These are phyloP conservation scores for Carapus acus DNA, from an alignment of 2,797 vertebrate genomes.

Conservation along the genomic window DNA sequence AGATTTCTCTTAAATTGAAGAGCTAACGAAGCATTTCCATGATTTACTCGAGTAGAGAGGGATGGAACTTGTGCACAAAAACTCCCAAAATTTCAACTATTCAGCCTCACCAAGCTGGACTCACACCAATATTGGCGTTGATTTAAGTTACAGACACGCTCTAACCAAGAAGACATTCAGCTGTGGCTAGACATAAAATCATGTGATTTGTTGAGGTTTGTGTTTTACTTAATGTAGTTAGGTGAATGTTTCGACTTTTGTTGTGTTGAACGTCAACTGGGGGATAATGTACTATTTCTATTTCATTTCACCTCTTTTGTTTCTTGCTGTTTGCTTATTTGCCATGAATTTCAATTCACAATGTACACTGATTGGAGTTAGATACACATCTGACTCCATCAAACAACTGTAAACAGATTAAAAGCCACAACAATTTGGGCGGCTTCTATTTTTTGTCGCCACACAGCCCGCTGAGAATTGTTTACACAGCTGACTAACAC, in stretches of 20 bases:
- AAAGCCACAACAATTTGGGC: background rate
- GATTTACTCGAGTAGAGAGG: slow-evolving; percentile 4
- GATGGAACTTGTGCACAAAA: no score
- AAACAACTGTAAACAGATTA: background rate
- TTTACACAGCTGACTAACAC: background rate
- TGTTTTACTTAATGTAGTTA: no score
- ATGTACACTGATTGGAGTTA: background rate
- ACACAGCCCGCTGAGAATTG: background rate
- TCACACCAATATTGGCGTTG: slow-evolving; percentile 2
- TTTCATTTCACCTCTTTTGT: no score
- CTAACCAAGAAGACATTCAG: no score
- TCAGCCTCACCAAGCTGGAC: slow-evolving; percentile 12
- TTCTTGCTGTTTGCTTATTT: no score
- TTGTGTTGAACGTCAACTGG: no score
- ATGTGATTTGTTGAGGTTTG: no score
- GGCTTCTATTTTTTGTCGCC: background rate
- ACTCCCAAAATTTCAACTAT: slow-evolving; percentile 10
- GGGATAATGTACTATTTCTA: no score
- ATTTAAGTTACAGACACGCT: no score
- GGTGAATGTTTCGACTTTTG: no score
- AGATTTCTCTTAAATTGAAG: slow-evolving; percentile 6
- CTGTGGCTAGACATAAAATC: no score
- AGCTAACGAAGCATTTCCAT: slow-evolving; percentile 11
- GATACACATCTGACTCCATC: background rate
- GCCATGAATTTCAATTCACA: background rate